phyloP scores from a whole-genome alignment of 2,113 vertebrate species.

The Spizaetus ornatus region DNA sequence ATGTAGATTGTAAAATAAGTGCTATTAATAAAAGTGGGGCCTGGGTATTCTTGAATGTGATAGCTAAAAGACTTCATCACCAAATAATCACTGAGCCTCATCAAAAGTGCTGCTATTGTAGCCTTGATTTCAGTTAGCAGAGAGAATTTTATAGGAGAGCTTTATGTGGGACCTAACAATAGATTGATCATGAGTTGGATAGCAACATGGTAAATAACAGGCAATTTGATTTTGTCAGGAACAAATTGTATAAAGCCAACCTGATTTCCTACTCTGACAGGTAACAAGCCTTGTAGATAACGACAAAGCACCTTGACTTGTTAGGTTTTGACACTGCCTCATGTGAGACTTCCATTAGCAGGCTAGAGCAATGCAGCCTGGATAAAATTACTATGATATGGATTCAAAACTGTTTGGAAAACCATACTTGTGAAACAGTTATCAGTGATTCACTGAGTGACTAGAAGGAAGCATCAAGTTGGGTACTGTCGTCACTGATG shows the following conservation, averaged over 20 bases:
- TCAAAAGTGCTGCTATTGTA: conserved; percentile 27
- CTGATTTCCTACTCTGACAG: conserved; percentile 63
- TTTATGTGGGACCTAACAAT: conserved; percentile 54
- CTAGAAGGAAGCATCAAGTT: neutral
- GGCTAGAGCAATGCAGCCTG: neutral
- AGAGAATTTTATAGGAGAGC: conserved; percentile 43
- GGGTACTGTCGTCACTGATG: neutral
- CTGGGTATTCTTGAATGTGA: conserved; percentile 23
- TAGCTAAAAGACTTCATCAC: conserved; percentile 52
- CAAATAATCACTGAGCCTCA: conserved; percentile 46
- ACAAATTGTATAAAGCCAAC: conserved; percentile 62
- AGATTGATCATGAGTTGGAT: conserved; percentile 66
- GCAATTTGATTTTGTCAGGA: conserved; percentile 67
- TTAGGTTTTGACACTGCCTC: conserved; percentile 51
- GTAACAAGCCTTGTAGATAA: conserved; percentile 58
- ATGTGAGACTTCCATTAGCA: conserved; percentile 42
- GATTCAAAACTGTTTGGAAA: conserved; percentile 34
- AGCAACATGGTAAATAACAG: conserved; percentile 66
- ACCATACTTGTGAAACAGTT: neutral
- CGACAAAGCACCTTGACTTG: conserved; percentile 52
- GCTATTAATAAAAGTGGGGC: conserved; percentile 43
- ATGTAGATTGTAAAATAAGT: conserved; percentile 45
- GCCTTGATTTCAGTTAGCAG: conserved; percentile 58
- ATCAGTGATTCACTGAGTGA: neutral
- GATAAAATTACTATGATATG: conserved; percentile 3